Evolutionary conservation across 2,113 vertebrate species (phyloP).

Genomic region (Lasiurus borealis): DNA sequence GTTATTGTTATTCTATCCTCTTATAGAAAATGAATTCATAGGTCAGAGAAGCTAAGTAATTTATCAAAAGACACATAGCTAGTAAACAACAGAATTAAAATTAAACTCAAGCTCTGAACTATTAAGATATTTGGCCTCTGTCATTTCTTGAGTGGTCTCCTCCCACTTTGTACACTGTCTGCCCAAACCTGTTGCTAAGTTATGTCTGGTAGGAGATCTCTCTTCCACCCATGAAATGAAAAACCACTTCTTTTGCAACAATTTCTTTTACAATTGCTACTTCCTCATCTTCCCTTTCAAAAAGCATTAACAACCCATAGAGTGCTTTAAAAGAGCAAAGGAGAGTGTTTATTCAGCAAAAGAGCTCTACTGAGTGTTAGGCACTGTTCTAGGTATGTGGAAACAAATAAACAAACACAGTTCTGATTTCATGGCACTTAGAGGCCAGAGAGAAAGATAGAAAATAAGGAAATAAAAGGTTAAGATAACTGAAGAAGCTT

Average conservation of each 20-base stretch:
- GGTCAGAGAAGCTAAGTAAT: background rate
- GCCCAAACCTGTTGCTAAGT: background rate
- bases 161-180: background rate
- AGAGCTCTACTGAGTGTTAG: background rate
- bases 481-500: background rate
- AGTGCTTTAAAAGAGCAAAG: background rate
- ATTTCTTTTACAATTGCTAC: background rate
- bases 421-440: background rate
- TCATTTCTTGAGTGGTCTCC: background rate
- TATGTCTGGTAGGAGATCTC: background rate
- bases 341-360: background rate
- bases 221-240: background rate
- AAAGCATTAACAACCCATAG: background rate
- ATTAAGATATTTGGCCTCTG: background rate
- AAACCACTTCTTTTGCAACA: background rate
- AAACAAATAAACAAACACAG: background rate
- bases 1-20: background rate
- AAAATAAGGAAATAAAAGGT: background rate
- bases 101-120: background rate
- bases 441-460: background rate
- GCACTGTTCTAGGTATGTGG: background rate
- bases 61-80: background rate
- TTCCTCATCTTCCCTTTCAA: background rate
- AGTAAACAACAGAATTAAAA: conserved; percentile 1
- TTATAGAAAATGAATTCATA: background rate